Conservation (phyloP, 2,888 invertebrate species). For the Cantharis lateralis region DNA sequence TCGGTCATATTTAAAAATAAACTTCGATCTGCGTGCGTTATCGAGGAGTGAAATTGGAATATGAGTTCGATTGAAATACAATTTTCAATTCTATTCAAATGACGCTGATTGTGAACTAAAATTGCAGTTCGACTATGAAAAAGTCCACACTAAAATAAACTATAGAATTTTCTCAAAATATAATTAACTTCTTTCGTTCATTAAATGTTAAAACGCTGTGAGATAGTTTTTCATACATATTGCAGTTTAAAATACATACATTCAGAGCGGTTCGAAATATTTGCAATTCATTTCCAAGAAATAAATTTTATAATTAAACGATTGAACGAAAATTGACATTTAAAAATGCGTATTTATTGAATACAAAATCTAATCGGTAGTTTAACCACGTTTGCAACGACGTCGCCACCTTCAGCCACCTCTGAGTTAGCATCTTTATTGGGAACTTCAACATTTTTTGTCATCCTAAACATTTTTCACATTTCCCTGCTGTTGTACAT, state of each 20-base stretch:
- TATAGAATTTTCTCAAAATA: too few relatives aligned
- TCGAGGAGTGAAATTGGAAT: background rate
- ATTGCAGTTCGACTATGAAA: background rate
- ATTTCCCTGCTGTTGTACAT: slow-evolving; percentile 38
- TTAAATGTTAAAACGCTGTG: background rate
- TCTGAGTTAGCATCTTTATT: slow-evolving; percentile 38
- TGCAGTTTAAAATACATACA: background rate
- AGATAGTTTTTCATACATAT: background rate
- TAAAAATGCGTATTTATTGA: slow-evolving; percentile 40
- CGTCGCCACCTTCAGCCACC: slow-evolving; percentile 36
- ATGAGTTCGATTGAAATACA: background rate
- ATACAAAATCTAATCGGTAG: slow-evolving; percentile 37
- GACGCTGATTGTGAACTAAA: background rate
- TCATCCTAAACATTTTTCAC: slow-evolving; percentile 45
- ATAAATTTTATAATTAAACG: slow-evolving; percentile 3
- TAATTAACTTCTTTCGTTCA: background rate
- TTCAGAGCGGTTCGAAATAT: background rate
- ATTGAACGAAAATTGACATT: slow-evolving; percentile 37
- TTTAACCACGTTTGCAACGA: slow-evolving; percentile 36
- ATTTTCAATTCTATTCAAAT: background rate
- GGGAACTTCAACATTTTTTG: slow-evolving; percentile 41
- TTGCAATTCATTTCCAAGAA: background rate
- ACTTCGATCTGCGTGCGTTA: background rate
- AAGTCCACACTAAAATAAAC: too few relatives aligned
- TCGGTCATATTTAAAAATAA: background rate